phyloP scores from a whole-genome alignment of 2,797 vertebrate species.

The Thalassophryne amazonica region DNA sequence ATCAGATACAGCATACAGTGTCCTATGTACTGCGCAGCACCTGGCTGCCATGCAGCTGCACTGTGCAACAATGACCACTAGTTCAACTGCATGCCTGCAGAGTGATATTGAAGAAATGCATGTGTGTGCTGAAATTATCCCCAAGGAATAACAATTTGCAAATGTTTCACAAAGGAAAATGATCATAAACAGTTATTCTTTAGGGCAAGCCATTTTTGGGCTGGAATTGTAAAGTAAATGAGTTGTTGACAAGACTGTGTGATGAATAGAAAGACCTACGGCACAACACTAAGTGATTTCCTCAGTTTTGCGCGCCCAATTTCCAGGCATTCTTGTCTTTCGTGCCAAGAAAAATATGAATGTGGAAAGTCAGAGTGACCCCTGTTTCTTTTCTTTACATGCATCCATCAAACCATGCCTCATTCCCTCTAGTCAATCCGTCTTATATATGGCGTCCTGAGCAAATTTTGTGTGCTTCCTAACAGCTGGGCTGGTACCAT shows the following conservation, averaged over 20 bases:
- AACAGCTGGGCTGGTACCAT: conserved; percentile 64
- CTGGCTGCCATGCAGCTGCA: conserved; percentile 60
- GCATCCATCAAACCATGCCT: conserved; percentile 8
- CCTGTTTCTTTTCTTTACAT: not conserved
- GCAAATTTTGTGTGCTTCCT: conserved; percentile 39
- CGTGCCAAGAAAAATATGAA: conserved; percentile 34
- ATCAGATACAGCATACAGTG: conserved; percentile 13
- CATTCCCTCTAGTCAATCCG: conserved; percentile 18
- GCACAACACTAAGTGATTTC: conserved; percentile 51
- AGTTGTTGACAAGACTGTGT: conserved; percentile 40
- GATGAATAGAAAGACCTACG: conserved; percentile 58
- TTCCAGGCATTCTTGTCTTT: conserved; percentile 21
- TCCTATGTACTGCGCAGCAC: conserved; percentile 33
- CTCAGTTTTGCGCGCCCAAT: conserved; percentile 35
- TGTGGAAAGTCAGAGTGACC: conserved; percentile 41
- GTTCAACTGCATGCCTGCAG: conserved; percentile 46
- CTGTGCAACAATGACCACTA: conserved; percentile 24
- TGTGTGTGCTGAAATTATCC: too few relatives aligned
- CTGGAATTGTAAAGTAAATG: conserved; percentile 19
- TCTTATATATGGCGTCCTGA: conserved; percentile 35
- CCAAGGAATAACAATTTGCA: conserved; percentile 22
- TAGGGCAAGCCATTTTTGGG: conserved; percentile 1
- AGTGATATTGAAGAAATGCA: conserved; percentile 62
- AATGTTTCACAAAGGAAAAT: not conserved
- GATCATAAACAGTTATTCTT: conserved; percentile 13